phyloP scores from a whole-genome alignment of 2,797 vertebrate genomes.

The Masticophis lateralis region DNA sequence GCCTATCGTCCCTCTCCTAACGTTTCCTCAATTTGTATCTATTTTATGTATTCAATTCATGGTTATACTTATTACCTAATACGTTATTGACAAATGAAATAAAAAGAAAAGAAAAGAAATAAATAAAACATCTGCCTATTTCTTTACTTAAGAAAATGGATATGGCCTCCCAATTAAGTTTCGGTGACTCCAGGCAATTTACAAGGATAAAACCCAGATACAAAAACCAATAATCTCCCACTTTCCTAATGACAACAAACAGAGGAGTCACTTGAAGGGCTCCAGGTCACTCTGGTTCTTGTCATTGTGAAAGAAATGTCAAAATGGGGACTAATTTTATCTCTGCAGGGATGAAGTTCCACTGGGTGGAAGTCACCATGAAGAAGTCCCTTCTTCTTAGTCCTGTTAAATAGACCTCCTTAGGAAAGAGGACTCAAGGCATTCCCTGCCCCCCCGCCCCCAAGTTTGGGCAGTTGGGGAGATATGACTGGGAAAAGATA shows the following conservation, averaged over 20 bases:
- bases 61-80: too few relatives aligned
- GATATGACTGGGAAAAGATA: neutral
- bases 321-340: neutral
- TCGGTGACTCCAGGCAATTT: neutral
- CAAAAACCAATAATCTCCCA: neutral
- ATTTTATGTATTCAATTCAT: too few relatives aligned
- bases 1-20: too few relatives aligned
- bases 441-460: neutral
- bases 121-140: neutral
- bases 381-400: neutral
- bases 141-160: neutral
- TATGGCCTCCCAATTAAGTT: neutral
- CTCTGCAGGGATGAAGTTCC: neutral
- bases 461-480: neutral
- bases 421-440: neutral
- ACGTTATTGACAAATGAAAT: too few relatives aligned
- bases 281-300: neutral
- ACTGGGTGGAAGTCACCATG: neutral
- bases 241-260: neutral
- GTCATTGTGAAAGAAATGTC: neutral
- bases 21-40: too few relatives aligned
- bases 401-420: neutral
- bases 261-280: neutral
- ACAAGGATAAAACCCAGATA: neutral
- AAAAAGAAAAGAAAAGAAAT: neutral